phyloP scores from a whole-genome alignment of 2,113 vertebrate genomes.

The Cavia porcellus region DNA sequence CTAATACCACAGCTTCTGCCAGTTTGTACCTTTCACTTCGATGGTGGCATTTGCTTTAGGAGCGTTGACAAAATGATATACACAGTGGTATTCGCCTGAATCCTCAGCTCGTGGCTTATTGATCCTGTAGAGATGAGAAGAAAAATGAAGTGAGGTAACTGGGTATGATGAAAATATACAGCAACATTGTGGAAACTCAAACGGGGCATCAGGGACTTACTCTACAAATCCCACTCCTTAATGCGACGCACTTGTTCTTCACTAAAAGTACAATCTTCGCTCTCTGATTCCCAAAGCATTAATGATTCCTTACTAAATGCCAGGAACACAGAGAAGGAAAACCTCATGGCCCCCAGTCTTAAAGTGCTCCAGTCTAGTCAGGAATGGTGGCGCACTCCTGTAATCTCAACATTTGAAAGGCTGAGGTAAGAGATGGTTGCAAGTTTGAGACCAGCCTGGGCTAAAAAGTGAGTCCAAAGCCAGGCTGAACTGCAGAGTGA shows the following conservation, averaged over 20 bases:
- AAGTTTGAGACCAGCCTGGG: too few species aligned
- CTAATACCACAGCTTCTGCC: constrained; percentile 19
- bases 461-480: too few species aligned
- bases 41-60: constrained; percentile 97
- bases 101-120: constrained; percentile 94
- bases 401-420: too few species aligned
- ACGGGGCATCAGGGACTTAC: not conserved
- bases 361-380: too few species aligned
- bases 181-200: constrained; percentile 25
- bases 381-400: too few species aligned
- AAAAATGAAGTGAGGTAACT: constrained; percentile 75
- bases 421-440: too few species aligned
- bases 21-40: constrained; percentile 97
- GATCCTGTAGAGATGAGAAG: constrained; percentile 90
- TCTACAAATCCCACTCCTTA: constrained; percentile 22
- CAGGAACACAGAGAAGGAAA: constrained; percentile 12
- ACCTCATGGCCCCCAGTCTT: not conserved
- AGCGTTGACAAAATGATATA: constrained; percentile 94
- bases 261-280: constrained; percentile 22
- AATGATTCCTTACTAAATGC: not conserved
- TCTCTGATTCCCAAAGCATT: not conserved
- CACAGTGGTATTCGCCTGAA: constrained; percentile 97
- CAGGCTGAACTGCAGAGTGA: too few species aligned
- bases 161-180: constrained; percentile 41
- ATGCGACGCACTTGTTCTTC: constrained; percentile 18